Conservation (phyloP, 2,113 vertebrate genomes). For the Lathamus discolor region DNA sequence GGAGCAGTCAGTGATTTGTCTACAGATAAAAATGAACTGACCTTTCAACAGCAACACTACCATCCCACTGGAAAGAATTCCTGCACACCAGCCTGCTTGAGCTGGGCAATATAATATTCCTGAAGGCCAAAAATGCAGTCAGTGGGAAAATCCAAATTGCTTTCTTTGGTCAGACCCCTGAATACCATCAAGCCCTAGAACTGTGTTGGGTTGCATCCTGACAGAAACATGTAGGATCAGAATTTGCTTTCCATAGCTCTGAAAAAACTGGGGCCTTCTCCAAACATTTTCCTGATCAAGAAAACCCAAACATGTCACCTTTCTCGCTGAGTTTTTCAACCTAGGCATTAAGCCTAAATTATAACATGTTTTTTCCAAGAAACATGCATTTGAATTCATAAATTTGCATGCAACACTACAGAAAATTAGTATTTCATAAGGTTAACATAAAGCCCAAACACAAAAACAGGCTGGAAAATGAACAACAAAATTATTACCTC, state of each 20-base stretch:
- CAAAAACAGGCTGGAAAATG: background rate
- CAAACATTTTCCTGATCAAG: background rate
- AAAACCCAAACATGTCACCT: background rate
- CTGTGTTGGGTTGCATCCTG: accelerated
- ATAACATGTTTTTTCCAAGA: background rate
- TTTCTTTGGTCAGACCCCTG: background rate
- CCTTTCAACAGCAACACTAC: background rate
- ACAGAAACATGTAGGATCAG: background rate
- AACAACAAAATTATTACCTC: background rate
- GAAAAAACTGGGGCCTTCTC: background rate
- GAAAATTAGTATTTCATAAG: background rate
- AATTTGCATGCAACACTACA: background rate
- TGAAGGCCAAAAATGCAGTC: background rate
- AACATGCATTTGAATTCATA: background rate
- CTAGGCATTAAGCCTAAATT: background rate
- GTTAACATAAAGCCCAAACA: background rate
- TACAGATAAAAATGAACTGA: background rate
- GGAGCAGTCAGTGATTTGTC: background rate
- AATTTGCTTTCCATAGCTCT: background rate
- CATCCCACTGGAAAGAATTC: background rate
- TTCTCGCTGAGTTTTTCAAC: background rate
- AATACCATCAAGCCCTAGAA: background rate
- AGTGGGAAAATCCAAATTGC: background rate
- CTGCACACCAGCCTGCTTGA: background rate
- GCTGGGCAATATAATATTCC: background rate